A percentile compares a stretch with the other conserved stretches of the same genome.
Conservation (phyloP, 2,888 invertebrate genomes). For the Cataglyphis rosenhaueri region DNA sequence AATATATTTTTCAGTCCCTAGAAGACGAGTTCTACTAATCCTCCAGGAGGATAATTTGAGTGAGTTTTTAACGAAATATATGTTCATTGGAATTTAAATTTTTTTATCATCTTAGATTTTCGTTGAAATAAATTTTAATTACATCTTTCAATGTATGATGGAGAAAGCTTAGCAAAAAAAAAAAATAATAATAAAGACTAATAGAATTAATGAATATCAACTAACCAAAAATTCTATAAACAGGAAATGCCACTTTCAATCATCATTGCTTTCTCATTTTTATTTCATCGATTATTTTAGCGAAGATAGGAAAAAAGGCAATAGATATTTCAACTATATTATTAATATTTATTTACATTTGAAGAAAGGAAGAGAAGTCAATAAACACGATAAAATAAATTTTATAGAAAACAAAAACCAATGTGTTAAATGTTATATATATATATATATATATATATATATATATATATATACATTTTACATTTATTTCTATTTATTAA, state of each 20-base stretch:
- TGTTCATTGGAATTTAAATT: background rate
- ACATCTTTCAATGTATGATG: background rate
- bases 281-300: background rate
- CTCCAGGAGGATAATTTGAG: background rate
- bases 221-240: background rate
- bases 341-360: background rate
- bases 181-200: background rate
- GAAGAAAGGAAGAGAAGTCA: background rate
- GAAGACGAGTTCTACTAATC: constrained; percentile 39
- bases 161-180: too few species aligned
- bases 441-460: too few species aligned
- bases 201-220: background rate
- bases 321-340: background rate
- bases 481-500: too few species aligned
- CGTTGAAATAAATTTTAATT: constrained; percentile 8
- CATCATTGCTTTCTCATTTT: background rate
- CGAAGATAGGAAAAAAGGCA: background rate
- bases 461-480: background rate
- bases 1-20: constrained; percentile 39
- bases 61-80: constrained; percentile 18
- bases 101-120: background rate
- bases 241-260: background rate
- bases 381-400: background rate
- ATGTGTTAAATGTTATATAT: background rate
- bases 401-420: background rate